Base-by-base conservation (phyloP, 1,140 invertebrate genomes). In the Macrobrachium nipponense region DNA sequence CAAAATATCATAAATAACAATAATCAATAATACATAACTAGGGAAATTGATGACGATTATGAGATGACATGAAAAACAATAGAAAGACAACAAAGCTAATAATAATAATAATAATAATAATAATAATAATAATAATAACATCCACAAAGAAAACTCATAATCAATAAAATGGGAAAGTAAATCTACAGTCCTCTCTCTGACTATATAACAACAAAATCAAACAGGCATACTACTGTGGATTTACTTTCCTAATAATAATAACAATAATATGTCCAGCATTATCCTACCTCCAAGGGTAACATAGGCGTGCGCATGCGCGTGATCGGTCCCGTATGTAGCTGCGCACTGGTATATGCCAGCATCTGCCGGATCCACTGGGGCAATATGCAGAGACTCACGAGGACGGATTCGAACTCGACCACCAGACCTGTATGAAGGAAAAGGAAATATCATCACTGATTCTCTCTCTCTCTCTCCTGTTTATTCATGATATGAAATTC, bases 341-440 rank as follows among this genome's bases (percentile, higher is more conserved):
- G 97, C 95, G 91, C 97, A 98, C 89, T 97, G 96, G 91, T 97
- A 98, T 93, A 97, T 95, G 6, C 96, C 96, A 86, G 95, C 93
- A 91, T 97, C 96, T 11, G 83, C 43, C 12, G 77, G 61, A 27
- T 86, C 76, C 15, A 86, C 76, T 2, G 83, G 83, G 11, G 83
- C 62, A 2, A 86, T 59, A 60, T 86, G 83, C 15, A 86, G 36
- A 2, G 83, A 59, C 27, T 86, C 83, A 3, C 83, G 62, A 5
- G 83, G 83, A 0, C 83, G 62, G 3, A 86, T 78, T 66, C 83
- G 70, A 5, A 80, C 83, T 17, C 83, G 76, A 61, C 77, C 66
- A 60, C 77, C 68, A 7, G 83, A 86, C 51, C 83, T 86, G 83
- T 2, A 51, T 36, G 2, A 18, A 18, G 2, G 59, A 68, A 12